phyloP scores from a whole-genome alignment of 2,888 invertebrate genomes.

The Agrilus mali region DNA sequence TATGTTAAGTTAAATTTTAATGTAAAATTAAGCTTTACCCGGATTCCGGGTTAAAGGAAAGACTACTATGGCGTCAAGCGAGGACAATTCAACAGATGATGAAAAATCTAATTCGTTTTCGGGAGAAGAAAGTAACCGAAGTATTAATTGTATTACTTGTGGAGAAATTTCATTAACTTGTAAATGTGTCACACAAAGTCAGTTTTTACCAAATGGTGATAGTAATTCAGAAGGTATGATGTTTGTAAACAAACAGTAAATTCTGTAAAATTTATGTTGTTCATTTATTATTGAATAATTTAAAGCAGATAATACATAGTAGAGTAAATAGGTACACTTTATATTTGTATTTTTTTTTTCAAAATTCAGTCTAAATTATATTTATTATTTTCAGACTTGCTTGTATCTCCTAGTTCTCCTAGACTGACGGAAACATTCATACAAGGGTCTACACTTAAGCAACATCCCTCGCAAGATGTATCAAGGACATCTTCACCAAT shows the following conservation, averaged over 20 bases:
- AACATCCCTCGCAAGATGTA: too few species aligned
- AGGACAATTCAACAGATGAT: constrained; percentile 11
- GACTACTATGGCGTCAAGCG: constrained; percentile 15
- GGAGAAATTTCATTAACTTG: constrained; percentile 6
- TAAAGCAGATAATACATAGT: too few species aligned
- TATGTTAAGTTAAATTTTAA: not conserved
- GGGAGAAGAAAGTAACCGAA: not conserved
- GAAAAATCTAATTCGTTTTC: constrained; percentile 6
- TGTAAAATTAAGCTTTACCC: constrained; percentile 8
- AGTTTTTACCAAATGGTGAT: constrained; percentile 9
- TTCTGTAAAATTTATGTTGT: not conserved
- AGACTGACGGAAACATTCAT: too few species aligned
- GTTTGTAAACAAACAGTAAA: constrained; percentile 13
- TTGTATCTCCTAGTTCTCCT: too few species aligned
- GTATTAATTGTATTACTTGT: constrained; percentile 6
- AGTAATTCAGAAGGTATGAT: constrained; percentile 12
- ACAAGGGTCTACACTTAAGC: too few species aligned
- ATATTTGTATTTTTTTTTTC: too few species aligned
- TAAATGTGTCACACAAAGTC: constrained; percentile 6
- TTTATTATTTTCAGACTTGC: too few species aligned
- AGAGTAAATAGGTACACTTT: too few species aligned
- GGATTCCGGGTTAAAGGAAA: constrained; percentile 9
- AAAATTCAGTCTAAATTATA: too few species aligned
- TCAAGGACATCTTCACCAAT: too few species aligned
- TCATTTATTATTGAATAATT: too few species aligned